phyloP scores from a whole-genome alignment of 2,113 vertebrate species.

The Coptodon rendalli region DNA sequence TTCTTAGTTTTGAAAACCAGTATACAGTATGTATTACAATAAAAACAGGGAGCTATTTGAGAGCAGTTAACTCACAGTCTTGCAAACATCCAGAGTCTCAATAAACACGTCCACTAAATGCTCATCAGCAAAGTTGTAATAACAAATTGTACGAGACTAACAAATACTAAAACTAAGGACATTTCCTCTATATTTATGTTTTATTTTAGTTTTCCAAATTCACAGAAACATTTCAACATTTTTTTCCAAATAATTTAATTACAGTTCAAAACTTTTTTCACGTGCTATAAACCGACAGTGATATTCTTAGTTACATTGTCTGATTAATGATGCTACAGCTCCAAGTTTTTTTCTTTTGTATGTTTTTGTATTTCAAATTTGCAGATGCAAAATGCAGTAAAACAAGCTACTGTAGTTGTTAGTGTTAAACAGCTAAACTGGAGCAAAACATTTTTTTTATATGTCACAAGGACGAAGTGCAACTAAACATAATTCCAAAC shows the following conservation, averaged over 20 bases:
- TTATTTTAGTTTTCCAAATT: not conserved
- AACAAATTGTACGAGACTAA: not conserved
- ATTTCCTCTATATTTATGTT: not conserved
- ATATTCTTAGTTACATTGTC: not conserved
- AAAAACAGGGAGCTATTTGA: not conserved
- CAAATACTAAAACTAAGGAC: not conserved
- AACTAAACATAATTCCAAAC: not conserved
- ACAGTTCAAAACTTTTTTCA: not conserved
- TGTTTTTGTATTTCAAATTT: not conserved
- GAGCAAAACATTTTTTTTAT: not conserved
- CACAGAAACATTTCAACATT: not conserved
- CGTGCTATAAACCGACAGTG: not conserved
- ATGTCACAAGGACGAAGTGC: not conserved
- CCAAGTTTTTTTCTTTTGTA: not conserved
- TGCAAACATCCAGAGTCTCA: not conserved
- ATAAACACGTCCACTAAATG: not conserved
- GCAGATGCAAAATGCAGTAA: not conserved
- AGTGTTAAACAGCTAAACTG: not conserved
- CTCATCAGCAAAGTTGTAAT: not conserved
- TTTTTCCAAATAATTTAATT: not conserved
- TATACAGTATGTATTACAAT: not conserved
- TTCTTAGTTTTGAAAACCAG: not conserved
- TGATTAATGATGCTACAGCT: not conserved
- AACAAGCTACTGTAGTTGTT: not conserved
- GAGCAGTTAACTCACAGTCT: not conserved